phyloP scores from a whole-genome alignment of 1,140 invertebrate genomes.

The Drosophila sproati region DNA sequence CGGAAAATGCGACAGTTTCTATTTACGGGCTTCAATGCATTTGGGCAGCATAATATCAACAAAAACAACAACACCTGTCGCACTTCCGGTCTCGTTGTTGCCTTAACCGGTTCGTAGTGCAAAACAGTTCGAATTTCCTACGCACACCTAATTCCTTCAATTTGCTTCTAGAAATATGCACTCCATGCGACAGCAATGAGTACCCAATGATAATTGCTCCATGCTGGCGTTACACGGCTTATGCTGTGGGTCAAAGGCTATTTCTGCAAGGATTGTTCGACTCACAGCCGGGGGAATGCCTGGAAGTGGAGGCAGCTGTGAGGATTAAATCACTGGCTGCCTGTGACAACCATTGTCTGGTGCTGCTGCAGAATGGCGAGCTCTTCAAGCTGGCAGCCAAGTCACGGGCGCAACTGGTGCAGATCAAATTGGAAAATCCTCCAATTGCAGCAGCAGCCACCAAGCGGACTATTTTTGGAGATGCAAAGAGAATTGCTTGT shows the following conservation, averaged over 20 bases:
- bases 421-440: slow-evolving; percentile 53
- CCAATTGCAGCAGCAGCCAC: slow-evolving; percentile 25
- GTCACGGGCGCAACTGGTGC: slow-evolving; percentile 37
- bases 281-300: slow-evolving; percentile 33
- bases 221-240: slow-evolving; percentile 70
- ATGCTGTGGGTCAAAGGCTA: slow-evolving; percentile 49
- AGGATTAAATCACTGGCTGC: slow-evolving; percentile 57
- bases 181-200: slow-evolving; percentile 8
- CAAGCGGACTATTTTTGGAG: slow-evolving; percentile 68
- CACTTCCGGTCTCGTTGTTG: slow-evolving; percentile 41
- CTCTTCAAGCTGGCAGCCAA: slow-evolving; percentile 57
- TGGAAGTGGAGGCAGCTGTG: slow-evolving; percentile 38
- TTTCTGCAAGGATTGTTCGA: slow-evolving; percentile 52
- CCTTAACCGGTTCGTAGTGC: slow-evolving; percentile 59
- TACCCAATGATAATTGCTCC: slow-evolving; percentile 48
- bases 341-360: slow-evolving; percentile 63
- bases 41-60: slow-evolving; percentile 75
- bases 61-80: slow-evolving; percentile 35
- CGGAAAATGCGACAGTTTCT: slow-evolving; percentile 68
- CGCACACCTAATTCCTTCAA: slow-evolving; percentile 49
- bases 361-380: slow-evolving; percentile 64
- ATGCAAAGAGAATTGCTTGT: neutral
- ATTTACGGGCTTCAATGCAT: slow-evolving; percentile 84
- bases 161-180: slow-evolving; percentile 54
- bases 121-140: slow-evolving; percentile 25